Evolutionary conservation across 2,888 invertebrate species (phyloP).

Genomic region (Drosophila falleni): DNA sequence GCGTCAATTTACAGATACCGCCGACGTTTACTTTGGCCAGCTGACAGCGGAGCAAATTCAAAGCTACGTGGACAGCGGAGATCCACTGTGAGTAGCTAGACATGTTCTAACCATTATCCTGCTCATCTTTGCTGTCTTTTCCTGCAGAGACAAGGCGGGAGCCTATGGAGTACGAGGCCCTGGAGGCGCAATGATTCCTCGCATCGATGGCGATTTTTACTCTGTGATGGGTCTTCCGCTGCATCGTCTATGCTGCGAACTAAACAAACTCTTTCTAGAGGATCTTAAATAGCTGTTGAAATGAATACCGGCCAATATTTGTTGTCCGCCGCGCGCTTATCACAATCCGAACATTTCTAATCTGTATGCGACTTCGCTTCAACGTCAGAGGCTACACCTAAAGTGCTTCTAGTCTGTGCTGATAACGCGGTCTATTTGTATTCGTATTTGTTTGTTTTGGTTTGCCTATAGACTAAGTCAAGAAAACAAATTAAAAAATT

Average conservation of each 20-base stretch:
- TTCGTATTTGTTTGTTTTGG: conserved; percentile 33
- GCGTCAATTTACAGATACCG: conserved; percentile 91
- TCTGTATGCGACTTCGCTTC: conserved; percentile 19
- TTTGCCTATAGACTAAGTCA: conserved; percentile 52
- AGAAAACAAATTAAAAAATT: conserved; percentile 49
- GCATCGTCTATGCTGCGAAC: conserved; percentile 87
- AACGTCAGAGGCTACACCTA: conserved; percentile 67
- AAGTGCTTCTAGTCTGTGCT: conserved; percentile 31
- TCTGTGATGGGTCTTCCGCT: conserved; percentile 96
- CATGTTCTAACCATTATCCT: neutral
- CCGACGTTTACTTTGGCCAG: conserved; percentile 93
- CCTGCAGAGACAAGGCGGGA: conserved; percentile 93
- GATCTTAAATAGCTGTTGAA: conserved; percentile 41
- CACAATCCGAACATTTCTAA: conserved; percentile 29
- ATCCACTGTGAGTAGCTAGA: conserved; percentile 91
- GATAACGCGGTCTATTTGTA: conserved; percentile 61
- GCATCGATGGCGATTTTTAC: conserved; percentile 94
- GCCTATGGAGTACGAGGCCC: conserved; percentile 95
- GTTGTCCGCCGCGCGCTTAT: conserved; percentile 22
- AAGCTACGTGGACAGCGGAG: conserved; percentile 94
- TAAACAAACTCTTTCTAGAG: conserved; percentile 86
- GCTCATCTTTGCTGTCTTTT: neutral
- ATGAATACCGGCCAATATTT: conserved; percentile 2
- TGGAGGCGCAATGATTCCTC: conserved; percentile 93
- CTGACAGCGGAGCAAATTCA: conserved; percentile 91